Evolutionary conservation across 2,888 invertebrate genomes (phyloP), one percentile per base, ranked within the genome.

Genomic region (Drosophila ezoana): DNA sequence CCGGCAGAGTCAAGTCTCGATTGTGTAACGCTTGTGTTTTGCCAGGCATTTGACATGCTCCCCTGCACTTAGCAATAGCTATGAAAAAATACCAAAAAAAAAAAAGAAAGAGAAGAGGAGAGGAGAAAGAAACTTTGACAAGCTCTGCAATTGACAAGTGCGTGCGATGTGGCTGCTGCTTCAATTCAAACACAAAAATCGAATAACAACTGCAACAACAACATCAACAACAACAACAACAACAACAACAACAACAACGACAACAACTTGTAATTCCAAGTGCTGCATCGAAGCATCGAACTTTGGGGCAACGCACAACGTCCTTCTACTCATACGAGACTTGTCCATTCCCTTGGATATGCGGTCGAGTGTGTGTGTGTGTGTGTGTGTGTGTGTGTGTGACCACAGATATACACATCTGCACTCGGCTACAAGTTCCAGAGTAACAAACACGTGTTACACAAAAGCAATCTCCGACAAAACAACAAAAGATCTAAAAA

Each of bases 221-320:
- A 38, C n/a, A 48, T n/a, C 18, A 57, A 9, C 54, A 40, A n/a
- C 38, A 33, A 4, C 11, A 11, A 33, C 11, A 37, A 45, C 49
- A 61, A 33, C 60, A 62, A 32, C 11, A 37, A 44, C 49, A 61
- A 33, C 60, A 60, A 59, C 68, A 57, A 59, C 67, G 37, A 45
- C 54, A 48, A 56, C 61, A 62, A 47, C 53, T 35, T 37, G 56
- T 28, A 49, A 69, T 65, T 71, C 71, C 79, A 70, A 85, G 85
- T 75, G 67, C 51, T 71, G 52, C 60, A 41, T 69, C 54, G 52
- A 81, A 81, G 60, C 67, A 82, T 75, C 79, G 72, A 79, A 75
- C 82, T 79, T 62, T 47, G 32, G 35, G 35, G 40, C 33, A 52
- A 62, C 61, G 61, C 67, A 59, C n/a, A 43, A 41, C 52, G 40